Evolutionary conservation across 2,888 invertebrate genomes (phyloP).

Genomic region (Iselma pallidipennis): DNA sequence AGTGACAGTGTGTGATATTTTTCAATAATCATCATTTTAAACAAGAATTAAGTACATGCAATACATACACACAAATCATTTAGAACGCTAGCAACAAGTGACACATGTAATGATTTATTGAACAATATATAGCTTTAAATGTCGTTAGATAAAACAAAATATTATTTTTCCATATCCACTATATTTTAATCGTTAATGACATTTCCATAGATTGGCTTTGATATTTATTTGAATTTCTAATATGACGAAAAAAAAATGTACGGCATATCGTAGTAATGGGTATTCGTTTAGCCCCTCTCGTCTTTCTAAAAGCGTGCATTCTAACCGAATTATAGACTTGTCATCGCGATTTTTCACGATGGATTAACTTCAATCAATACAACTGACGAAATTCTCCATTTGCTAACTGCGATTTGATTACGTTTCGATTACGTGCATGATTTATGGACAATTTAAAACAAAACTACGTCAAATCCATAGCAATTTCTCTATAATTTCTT

Average conservation of each 20-base stretch:
- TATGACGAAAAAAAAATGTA: not conserved
- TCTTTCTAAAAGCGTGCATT: slow-evolving; percentile 20
- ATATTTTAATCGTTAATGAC: not conserved
- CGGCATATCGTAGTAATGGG: too few species aligned
- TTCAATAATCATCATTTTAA: not conserved
- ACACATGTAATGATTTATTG: not conserved
- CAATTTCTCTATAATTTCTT: not conserved
- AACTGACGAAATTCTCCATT: slow-evolving; percentile 31
- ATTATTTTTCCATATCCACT: not conserved
- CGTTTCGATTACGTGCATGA: slow-evolving; percentile 26
- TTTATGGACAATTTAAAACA: slow-evolving; percentile 14
- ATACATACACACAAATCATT: not conserved
- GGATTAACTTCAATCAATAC: slow-evolving; percentile 37
- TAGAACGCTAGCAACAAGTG: slow-evolving; percentile 1
- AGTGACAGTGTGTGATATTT: too few species aligned
- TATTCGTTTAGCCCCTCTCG: too few species aligned
- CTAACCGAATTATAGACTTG: slow-evolving; percentile 32
- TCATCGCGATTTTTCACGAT: slow-evolving; percentile 33
- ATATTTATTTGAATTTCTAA: not conserved
- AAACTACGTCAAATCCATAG: slow-evolving; percentile 3
- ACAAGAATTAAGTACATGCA: not conserved
- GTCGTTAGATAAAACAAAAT: not conserved
- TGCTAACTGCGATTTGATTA: slow-evolving; percentile 33
- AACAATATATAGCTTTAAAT: not conserved
- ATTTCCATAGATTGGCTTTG: not conserved